phyloP scores from a whole-genome alignment of 2,113 vertebrate species.

The Pseudorectes ferrugineus region DNA sequence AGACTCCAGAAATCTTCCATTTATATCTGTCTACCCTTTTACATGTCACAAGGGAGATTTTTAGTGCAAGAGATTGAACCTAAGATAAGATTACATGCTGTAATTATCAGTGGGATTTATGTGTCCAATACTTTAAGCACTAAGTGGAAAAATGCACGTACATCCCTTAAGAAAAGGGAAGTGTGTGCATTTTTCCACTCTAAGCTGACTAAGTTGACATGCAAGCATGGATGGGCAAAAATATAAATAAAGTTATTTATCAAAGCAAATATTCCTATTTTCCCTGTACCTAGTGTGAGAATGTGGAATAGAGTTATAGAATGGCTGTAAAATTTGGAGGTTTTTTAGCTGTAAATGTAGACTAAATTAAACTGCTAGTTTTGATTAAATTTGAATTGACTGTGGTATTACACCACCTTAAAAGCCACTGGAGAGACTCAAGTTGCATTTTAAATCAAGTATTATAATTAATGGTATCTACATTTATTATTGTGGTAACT shows the following conservation, averaged over 20 bases:
- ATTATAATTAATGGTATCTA: conserved; percentile 74
- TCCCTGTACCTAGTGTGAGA: background rate
- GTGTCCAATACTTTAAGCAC: background rate
- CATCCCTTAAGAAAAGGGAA: background rate
- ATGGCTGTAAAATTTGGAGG: background rate
- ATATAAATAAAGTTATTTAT: background rate
- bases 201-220: background rate
- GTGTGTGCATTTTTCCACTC: background rate
- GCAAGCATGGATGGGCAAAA: background rate
- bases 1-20: background rate
- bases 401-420: conserved; percentile 68
- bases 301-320: conserved; percentile 23
- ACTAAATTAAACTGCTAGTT: conserved; percentile 76
- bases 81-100: conserved; percentile 11
- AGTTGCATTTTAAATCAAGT: conserved; percentile 71
- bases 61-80: conserved; percentile 1
- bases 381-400: conserved; percentile 78
- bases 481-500: conserved; percentile 71
- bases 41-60: conserved; percentile 1
- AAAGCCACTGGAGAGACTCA: conserved; percentile 66
- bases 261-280: background rate
- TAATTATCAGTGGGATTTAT: conserved; percentile 37
- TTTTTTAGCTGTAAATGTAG: conserved; percentile 63
- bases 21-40: background rate
- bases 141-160: background rate